phyloP scores from a whole-genome alignment of 2,888 invertebrate species.

The Exephanes ischioxanthus region DNA sequence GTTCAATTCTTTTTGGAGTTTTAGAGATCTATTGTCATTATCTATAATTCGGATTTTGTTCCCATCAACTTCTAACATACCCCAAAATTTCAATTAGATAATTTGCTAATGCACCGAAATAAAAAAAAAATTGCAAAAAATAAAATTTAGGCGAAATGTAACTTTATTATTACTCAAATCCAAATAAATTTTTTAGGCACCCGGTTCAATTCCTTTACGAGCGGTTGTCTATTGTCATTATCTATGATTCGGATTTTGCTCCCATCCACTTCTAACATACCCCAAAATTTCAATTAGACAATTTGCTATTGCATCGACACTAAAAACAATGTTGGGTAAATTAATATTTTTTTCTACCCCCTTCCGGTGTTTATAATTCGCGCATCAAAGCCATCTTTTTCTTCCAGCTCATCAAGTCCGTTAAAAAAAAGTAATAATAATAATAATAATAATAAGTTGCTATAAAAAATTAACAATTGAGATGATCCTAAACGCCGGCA shows the following conservation, averaged over 20 bases:
- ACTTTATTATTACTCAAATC: background rate
- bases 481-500: background rate
- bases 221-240: background rate
- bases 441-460: background rate
- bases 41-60: background rate
- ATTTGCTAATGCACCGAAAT: background rate
- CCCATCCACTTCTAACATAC: background rate
- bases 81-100: background rate
- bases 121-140: background rate
- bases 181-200: background rate
- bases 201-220: background rate
- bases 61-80: background rate
- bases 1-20: background rate
- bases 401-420: background rate
- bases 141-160: background rate
- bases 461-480: background rate
- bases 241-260: background rate
- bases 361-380: background rate
- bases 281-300: background rate
- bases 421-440: too few relatives aligned
- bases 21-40: background rate
- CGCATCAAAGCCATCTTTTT: background rate
- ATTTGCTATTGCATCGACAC: background rate
- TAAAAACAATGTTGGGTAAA: background rate
- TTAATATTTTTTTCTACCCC: background rate